These are phyloP conservation scores for Sminthurides bifidus DNA, from an alignment of 1,140 invertebrate genomes.

Conservation along the genomic window DNA sequence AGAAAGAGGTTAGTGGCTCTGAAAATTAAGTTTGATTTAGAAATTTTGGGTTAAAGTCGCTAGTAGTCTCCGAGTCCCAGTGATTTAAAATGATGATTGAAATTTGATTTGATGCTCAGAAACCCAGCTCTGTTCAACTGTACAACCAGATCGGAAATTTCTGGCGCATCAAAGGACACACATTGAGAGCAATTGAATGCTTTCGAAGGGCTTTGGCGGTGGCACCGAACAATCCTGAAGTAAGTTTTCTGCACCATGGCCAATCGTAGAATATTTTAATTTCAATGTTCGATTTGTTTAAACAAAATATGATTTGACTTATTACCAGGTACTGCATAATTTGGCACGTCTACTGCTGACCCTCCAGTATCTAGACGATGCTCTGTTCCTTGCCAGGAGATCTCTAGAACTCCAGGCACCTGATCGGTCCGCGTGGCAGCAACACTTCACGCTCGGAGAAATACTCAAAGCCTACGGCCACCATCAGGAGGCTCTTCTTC, in stretches of 20 bases:
- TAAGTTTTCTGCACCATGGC: no score
- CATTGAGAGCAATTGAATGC: constrained; percentile 71
- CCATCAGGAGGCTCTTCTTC: constrained; percentile 60
- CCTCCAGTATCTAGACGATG: constrained; percentile 62
- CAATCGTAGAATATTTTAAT: no score
- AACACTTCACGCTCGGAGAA: constrained; percentile 75
- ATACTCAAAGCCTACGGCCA: constrained; percentile 73
- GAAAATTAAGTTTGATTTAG: no score
- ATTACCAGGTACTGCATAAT: constrained; percentile 54
- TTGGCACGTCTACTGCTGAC: constrained; percentile 59
- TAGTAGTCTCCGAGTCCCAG: no score
- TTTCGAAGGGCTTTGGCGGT: constrained; percentile 70
- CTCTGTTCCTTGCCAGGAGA: constrained; percentile 55
- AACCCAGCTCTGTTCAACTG: constrained; percentile 70
- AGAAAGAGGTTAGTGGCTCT: constrained; percentile 53
- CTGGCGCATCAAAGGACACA: constrained; percentile 65
- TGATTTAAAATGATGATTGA: not conserved
- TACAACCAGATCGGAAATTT: constrained; percentile 85
- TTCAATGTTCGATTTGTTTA: no score
- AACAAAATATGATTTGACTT: constrained; percentile 1
- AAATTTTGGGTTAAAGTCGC: no score
- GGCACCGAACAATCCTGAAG: constrained; percentile 73
- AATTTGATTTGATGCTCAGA: constrained; percentile 39
- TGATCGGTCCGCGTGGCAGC: constrained; percentile 74
- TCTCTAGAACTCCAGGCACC: constrained; percentile 59